Base-by-base conservation (phyloP, 2,888 invertebrate genomes). In the Ctenicera cuprea region DNA sequence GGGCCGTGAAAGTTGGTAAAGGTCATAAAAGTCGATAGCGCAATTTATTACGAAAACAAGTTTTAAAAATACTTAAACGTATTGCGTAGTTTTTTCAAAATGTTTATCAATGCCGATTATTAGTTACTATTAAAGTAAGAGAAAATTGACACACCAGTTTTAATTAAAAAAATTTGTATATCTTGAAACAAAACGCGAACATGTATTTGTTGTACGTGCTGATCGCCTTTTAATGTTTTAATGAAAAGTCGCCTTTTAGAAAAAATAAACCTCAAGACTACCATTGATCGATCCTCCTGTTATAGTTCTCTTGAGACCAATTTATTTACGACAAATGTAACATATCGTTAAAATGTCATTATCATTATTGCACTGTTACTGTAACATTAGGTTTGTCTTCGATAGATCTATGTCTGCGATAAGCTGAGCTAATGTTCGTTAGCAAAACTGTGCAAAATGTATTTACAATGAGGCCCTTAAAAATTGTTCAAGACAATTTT, bases 271-370 rank as follows among this genome's bases (percentile, higher is more conserved):
- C n/a, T 16, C 4, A 50, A 52, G 18, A 22, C 7, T 16, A 64
- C 33, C 50, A 65, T 65, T 38, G n/a, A n/a, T n/a, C n/a, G 50
- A 65, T 65, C 64, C 45, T 33, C 22, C 37, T 50, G n/a, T 30
- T 65, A 50, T 20, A 14, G 48, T 26, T 22, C 52, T 65, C 22
- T 52, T 12, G 65, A 52, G 65, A 65, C 20, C 65, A 50, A 52
- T 65, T 52, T 52, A 65, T 65, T 65, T 52, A 52, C 65, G 18
- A 50, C 50, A 48, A 65, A 65, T 38, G 52, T 38, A 65, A 65
- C 38, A 37, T 65, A 65, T 65, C 52, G 52, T 65, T 65, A 65
- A 65, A 65, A 65, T 50, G 65, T 52, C 65, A 65, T 65, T 65
- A 65, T 65, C 65, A 33, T 52, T 65, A 37, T n/a, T 45, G 20